Base-by-base conservation (phyloP, 2,113 vertebrate species). In the Hypomesus transpacificus region DNA sequence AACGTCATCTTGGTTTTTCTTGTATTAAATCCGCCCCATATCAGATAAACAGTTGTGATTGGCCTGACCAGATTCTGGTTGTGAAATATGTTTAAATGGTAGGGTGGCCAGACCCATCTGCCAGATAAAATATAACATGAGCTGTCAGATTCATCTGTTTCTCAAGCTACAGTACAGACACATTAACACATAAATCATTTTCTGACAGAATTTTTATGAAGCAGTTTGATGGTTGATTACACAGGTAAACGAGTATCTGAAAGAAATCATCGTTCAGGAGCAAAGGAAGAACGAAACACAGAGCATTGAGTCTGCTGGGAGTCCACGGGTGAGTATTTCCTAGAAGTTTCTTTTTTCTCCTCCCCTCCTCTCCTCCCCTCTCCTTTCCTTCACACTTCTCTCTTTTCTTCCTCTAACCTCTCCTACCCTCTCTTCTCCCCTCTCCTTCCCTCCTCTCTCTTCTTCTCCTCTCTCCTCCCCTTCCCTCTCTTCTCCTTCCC, bases 231-330 rank as follows among this genome's bases (percentile, higher is more conserved):
- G 7, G 39, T 46, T 63, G 64, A 50, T 69, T 54, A 70, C 64
- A 46, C 73, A 99, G 97, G 93, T 98, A 53, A 99, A 96, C 61
- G 96, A 98, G 75, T 95, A 96, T 80, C 90, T 98, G 83, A 99
- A 96, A 87, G 95, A 96, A 71, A 91, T 94, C 64, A 87, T 96
- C 86, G 90, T 93, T 69, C 95, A 96, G 70, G 96, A 98, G 58
- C 95, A 96, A 80, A 96, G 93, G 78, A 77, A 92, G 70, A 98
- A 91, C 79, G 95, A 95, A 61, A 90, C 89, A 14, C 93, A 93
- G 72, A 76, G 83, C 28, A 26, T 86, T 7, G 97, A 99, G 74
- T 83, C 93, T 73, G 86, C 93, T 61, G 94, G 91, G 80, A 93
- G 92, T 86, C 95, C 95, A 70, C 94, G 94, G 95, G 96, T 99